Evolutionary conservation across 2,113 vertebrate species (phyloP), one percentile per base, ranked within the genome.

Genomic region (Salvelinus namaycush): DNA sequence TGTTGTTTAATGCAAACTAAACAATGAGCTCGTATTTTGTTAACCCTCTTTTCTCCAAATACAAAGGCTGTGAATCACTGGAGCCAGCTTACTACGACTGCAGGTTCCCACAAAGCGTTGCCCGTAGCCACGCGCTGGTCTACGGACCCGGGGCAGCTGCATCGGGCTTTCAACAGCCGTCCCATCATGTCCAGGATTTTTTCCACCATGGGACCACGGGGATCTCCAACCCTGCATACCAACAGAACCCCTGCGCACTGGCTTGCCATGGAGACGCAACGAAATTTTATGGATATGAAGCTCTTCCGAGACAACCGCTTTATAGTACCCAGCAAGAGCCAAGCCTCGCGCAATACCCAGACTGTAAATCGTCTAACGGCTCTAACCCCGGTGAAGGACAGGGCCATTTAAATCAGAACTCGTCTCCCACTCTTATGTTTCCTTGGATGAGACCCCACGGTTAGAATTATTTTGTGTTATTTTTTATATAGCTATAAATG

Each of bases 381-480:
- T 96, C 95, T 94, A 97, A 96, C 95, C 96, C 96, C 90, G 96
- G 96, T 94, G 97, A 99, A 94, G 97, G 96, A 96, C 96, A 97
- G 96, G 97, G 95, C 94, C 96, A 98, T 93, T 96, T 98, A 96
- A 97, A 95, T 96, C 97, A 98, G 95, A 98, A 96, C 94, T 95
- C 97, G 90, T 97, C 97, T 94, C 95, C 97, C 91, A 98, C 95
- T 92, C 96, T 98, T 91, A 98, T 99, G 97, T 99, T 99, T 92
- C 97, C 97, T 87, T 99, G 97, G 97, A 99, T 99, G 97, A 96
- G 97, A 97, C 97, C 97, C 92, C 97, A 99, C 96, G 97, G 97
- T 99, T 95, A 99, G 97, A 95, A 94, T 87, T 70, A 84, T 86
- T 88, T 72, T 84, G 22, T 87, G 79, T 87, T 83, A 18, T 72